Percentiles rank a stretch among this genome's conserved stretches.
Evolutionary conservation across 2,888 invertebrate species (phyloP).

Genomic region (Spodoptera littoralis): DNA sequence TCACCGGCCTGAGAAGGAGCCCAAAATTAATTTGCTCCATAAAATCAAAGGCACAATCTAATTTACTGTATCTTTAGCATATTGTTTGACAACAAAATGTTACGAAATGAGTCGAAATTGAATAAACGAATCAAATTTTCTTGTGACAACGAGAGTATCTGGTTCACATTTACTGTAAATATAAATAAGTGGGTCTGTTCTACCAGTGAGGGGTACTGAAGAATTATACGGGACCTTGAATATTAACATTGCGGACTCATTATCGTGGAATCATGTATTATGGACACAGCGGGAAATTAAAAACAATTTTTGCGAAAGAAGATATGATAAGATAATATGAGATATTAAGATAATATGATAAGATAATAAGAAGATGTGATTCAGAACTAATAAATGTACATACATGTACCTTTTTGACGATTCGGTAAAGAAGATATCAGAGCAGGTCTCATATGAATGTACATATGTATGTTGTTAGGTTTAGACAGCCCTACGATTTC

Average conservation of each 20-base stretch:
- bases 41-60: conserved; percentile 59
- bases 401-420: conserved; percentile 49
- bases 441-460: no score
- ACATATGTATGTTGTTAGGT: conserved; percentile 40
- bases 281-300: conserved; percentile 66
- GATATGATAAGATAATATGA: no score
- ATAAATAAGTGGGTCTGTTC: conserved; percentile 60
- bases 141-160: conserved; percentile 53
- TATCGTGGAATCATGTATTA: conserved; percentile 65
- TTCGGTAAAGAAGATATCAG: conserved; percentile 42
- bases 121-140: conserved; percentile 59
- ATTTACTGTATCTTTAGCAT: conserved; percentile 52
- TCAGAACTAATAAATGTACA: conserved; percentile 14
- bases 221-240: conserved; percentile 63
- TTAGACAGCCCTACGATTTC: conserved; percentile 47
- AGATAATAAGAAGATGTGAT: no score
- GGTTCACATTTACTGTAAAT: conserved; percentile 57
- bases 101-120: conserved; percentile 56
- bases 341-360: no score
- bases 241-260: conserved; percentile 66
- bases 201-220: conserved; percentile 44
- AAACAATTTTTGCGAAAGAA: conserved; percentile 62
- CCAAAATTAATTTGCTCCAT: conserved; percentile 55
- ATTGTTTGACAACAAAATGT: conserved; percentile 61
- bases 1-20: conserved; percentile 47